Evolutionary conservation across 2,797 vertebrate species (phyloP).

Genomic region (Enoplosus armatus): DNA sequence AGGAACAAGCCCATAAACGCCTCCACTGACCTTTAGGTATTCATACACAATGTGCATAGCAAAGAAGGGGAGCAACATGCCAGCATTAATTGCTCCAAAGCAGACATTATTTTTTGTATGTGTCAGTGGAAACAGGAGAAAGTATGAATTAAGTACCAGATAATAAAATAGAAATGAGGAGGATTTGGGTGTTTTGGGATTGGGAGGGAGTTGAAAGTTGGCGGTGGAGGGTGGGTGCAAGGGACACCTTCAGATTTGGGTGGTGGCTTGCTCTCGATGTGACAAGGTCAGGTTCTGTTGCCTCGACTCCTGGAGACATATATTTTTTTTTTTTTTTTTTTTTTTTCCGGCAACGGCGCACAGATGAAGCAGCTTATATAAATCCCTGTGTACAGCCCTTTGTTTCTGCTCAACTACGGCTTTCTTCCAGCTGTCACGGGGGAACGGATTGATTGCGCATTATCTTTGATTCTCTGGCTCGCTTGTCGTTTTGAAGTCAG

Average conservation of each 20-base stretch:
- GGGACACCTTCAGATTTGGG: conserved; percentile 54
- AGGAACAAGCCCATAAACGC: conserved; percentile 76
- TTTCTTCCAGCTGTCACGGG: conserved; percentile 59
- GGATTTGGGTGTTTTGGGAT: conserved; percentile 23
- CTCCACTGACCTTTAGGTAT: conserved; percentile 81
- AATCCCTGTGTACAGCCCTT: conserved; percentile 62
- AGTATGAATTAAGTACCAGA: conserved; percentile 52
- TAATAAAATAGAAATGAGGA: conserved; percentile 63
- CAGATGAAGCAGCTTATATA: conserved; percentile 66
- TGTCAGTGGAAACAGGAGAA: conserved; percentile 52
- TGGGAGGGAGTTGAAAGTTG: conserved; percentile 16
- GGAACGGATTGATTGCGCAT: conserved; percentile 59
- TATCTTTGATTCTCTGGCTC: conserved; percentile 67
- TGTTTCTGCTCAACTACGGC: conserved; percentile 64
- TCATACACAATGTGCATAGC: conserved; percentile 60
- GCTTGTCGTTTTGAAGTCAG: conserved; percentile 68
- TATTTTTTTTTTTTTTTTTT: neutral
- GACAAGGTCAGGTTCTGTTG: conserved; percentile 64
- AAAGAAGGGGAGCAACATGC: conserved; percentile 58
- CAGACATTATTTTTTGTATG: conserved; percentile 57
- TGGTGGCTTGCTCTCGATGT: conserved; percentile 45
- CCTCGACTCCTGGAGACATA: conserved; percentile 37
- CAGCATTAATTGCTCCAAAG: conserved; percentile 77
- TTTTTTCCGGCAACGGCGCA: neutral
- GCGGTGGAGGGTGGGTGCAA: neutral